Base-by-base conservation (phyloP, 2,888 invertebrate genomes). In the Ichneumoninae sp. region DNA sequence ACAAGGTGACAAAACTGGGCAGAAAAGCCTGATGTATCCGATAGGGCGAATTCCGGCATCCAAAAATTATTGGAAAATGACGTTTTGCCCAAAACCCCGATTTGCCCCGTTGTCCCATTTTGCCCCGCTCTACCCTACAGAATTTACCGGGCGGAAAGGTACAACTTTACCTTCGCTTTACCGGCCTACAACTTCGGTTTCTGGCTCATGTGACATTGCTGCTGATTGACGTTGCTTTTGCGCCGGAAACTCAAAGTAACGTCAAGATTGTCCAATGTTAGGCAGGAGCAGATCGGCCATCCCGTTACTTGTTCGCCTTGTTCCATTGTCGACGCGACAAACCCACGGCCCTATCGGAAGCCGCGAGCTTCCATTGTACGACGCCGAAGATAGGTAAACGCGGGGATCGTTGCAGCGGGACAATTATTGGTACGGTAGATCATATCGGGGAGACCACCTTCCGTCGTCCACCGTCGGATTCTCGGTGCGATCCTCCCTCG, bases 391-490 rank as follows among this genome's bases (percentile, higher is more conserved):
- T 47, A 47, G 44, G 44, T 16, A 47, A 47, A 47, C 44, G 50
- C 60, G 65, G 47, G 47, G 52, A 19, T 79, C 60, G 70, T 30
- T 47, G 72, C 50, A 65, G 57, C 33, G 62, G 74, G 79, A 86
- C 82, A 22, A 54, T 47, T 76, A 84, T 86, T 77, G 82, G 50
- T 60, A 22, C 80, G 47, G 77, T 84, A 84, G 75, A 84, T 84
- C 81, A 86, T 84, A 74, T 78, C 71, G 57, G 60, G 22, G n/a
- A 22, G 54, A 75, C 44, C 62, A 77, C 68, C 54, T 50, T 50
- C 77, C 19, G 22, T 36, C 60, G 60, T 52, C 60, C 40, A 16
- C 54, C 13, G 36, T 16, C n/a, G 78, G 5, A 30, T 19, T 60
- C 19, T 5, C 19, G 19, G 22, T 22, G 19, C 54, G 54, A 54